Percentiles rank a stretch among this genome's conserved stretches.
Evolutionary conservation across 2,113 vertebrate species (phyloP).

Genomic region (Ophiodon elongatus): DNA sequence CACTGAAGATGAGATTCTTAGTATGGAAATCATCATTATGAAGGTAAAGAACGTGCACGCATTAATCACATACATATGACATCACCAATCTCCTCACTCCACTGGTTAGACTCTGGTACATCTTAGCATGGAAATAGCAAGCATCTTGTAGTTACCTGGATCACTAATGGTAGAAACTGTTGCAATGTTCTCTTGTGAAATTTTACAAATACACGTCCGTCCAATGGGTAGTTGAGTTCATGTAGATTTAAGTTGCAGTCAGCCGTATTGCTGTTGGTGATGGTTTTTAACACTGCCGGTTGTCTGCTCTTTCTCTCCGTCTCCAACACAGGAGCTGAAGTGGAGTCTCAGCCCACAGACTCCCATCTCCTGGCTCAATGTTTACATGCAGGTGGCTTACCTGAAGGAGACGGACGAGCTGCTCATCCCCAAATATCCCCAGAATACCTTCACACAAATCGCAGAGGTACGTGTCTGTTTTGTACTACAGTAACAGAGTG

Average conservation of each 20-base stretch:
- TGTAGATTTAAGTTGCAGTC: neutral
- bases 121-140: neutral
- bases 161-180: too few species aligned
- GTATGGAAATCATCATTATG: slow-evolving; percentile 96
- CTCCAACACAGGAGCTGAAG: slow-evolving; percentile 88
- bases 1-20: slow-evolving; percentile 94
- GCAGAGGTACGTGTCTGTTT: slow-evolving; percentile 84
- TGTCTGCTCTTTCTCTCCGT: neutral
- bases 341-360: slow-evolving; percentile 95
- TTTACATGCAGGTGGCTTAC: slow-evolving; percentile 97
- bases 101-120: neutral
- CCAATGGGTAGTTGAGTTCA: neutral
- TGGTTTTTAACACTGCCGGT: neutral
- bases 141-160: neutral
- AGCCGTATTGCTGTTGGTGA: neutral
- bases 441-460: slow-evolving; percentile 93
- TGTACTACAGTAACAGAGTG: neutral
- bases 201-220: neutral
- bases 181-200: neutral
- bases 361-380: slow-evolving; percentile 94
- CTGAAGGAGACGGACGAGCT: slow-evolving; percentile 86
- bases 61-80: neutral
- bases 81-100: neutral
- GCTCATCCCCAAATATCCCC: slow-evolving; percentile 92
- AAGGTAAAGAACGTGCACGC: slow-evolving; percentile 84